A percentile compares a stretch with the other conserved stretches of the same genome.
Evolutionary conservation across 2,797 vertebrate genomes (phyloP).

Genomic region (Pseudochirops corinnae): DNA sequence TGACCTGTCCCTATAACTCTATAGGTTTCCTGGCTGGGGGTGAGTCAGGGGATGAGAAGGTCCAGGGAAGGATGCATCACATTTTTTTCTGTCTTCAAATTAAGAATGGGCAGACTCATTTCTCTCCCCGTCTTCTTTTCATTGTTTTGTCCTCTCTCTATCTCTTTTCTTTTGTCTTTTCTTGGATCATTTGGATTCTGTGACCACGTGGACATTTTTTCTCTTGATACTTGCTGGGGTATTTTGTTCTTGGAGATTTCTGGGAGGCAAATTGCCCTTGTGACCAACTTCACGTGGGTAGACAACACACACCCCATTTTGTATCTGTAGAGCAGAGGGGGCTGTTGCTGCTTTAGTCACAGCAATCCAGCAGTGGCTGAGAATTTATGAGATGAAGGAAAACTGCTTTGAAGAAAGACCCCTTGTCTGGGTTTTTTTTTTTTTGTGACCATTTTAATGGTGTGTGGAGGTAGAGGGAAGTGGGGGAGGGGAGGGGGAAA

Average conservation of each 20-base stretch:
- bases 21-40: background rate
- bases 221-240: background rate
- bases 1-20: background rate
- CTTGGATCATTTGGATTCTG: constrained; percentile 28
- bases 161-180: constrained; percentile 64
- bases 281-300: constrained; percentile 56
- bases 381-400: constrained; percentile 58
- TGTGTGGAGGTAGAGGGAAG: constrained; percentile 42
- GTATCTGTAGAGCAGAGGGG: constrained; percentile 40
- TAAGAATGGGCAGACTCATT: background rate
- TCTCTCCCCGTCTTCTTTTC: background rate
- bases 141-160: constrained; percentile 43
- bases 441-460: background rate
- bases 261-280: constrained; percentile 26
- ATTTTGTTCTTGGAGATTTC: constrained; percentile 48
- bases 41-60: background rate
- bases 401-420: constrained; percentile 69
- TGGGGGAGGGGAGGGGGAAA: constrained; percentile 36
- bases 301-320: constrained; percentile 52
- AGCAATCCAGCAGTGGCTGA: constrained; percentile 57
- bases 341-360: constrained; percentile 17
- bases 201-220: background rate
- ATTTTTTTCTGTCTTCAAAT: constrained; percentile 10
- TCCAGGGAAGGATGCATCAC: background rate
- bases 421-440: constrained; percentile 38